Evolutionary conservation across 2,888 invertebrate genomes (phyloP).

Genomic region (Nomada goodeniana): DNA sequence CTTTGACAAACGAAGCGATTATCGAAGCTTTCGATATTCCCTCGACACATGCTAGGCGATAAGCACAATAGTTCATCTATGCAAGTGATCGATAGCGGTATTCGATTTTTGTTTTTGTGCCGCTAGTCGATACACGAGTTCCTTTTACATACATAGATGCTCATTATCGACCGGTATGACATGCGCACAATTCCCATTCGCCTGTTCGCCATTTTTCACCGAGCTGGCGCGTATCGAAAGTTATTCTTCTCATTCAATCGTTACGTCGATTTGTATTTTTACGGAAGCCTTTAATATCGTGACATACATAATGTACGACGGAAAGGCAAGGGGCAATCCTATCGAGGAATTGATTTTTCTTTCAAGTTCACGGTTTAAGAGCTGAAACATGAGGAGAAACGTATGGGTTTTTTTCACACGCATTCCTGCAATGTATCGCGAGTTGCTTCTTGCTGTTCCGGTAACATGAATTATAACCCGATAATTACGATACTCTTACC

Average conservation of each 20-base stretch:
- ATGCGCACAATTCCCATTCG: neutral
- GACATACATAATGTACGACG: no score
- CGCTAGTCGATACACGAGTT: neutral
- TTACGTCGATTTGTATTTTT: neutral
- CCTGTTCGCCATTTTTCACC: neutral
- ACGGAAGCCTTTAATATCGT: no score
- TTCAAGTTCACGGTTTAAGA: no score
- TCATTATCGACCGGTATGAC: conserved; percentile 28
- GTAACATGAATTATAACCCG: no score
- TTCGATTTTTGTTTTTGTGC: conserved; percentile 17
- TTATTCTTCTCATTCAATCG: neutral
- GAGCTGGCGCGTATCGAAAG: neutral
- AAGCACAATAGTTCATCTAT: conserved; percentile 6
- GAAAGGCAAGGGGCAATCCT: no score
- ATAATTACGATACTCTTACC: neutral
- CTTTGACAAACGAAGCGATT: conserved; percentile 74
- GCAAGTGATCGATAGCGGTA: neutral
- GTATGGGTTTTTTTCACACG: no score
- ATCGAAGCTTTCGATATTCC: conserved; percentile 48
- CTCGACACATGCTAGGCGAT: conserved; percentile 15
- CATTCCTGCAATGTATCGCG: no score
- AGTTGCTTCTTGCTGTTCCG: no score
- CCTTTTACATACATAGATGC: neutral
- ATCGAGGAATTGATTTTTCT: no score
- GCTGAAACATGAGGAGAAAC: no score